Conservation (phyloP, 2,797 vertebrate genomes). For the Fundulus diaphanus region DNA sequence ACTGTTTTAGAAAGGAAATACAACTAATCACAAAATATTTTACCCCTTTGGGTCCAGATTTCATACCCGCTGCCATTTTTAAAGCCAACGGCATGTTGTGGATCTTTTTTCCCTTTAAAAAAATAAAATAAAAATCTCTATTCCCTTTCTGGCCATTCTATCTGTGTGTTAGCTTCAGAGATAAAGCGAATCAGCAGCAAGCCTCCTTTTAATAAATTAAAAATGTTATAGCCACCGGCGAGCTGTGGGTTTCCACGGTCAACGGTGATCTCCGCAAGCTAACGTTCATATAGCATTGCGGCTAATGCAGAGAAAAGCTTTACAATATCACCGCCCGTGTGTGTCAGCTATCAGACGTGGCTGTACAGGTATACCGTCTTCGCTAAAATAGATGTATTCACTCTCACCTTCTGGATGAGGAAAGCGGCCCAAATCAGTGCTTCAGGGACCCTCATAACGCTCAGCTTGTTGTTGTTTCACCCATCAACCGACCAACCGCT, state of each 20-base stretch:
- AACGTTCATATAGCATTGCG: conserved; percentile 66
- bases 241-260: conserved; percentile 41
- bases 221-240: conserved; percentile 4
- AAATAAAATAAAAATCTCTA: not conserved
- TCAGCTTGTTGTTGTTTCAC: conserved; percentile 73
- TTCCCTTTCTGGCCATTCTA: not conserved
- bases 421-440: conserved; percentile 76
- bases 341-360: not conserved
- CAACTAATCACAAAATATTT: not conserved
- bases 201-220: not conserved
- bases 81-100: not conserved
- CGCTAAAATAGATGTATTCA: not conserved
- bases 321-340: not conserved
- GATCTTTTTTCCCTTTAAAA: too few species aligned
- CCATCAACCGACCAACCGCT: conserved; percentile 59
- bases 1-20: not conserved
- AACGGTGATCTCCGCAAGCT: conserved; percentile 68
- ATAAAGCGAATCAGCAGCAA: not conserved
- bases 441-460: conserved; percentile 74
- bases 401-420: conserved; percentile 79
- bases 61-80: conserved; percentile 9
- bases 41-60: not conserved
- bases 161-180: too few species aligned
- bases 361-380: not conserved
- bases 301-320: conserved; percentile 44